Evolutionary conservation across 2,888 invertebrate species (phyloP).

Genomic region (Xanthostigma xanthostigma): DNA sequence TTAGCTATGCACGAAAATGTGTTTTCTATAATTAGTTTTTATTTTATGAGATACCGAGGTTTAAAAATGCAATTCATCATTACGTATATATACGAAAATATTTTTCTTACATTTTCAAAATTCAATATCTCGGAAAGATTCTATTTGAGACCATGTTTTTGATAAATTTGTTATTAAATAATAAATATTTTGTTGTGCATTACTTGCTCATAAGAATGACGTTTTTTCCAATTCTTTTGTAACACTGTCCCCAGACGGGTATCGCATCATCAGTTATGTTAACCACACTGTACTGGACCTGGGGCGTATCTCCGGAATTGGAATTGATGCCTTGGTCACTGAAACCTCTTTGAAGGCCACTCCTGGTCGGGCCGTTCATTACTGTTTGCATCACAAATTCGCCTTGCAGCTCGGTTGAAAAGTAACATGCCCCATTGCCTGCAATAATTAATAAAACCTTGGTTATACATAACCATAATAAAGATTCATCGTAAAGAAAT

Average conservation of each 20-base stretch:
- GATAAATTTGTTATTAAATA: no score
- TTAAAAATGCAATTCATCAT: no score
- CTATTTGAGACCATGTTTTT: no score
- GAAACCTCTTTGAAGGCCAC: no score
- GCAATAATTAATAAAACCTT: background rate
- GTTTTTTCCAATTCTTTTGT: slow-evolving; percentile 40
- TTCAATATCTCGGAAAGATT: no score
- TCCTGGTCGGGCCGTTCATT: background rate
- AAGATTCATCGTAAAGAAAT: no score
- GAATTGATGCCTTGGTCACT: slow-evolving; percentile 18
- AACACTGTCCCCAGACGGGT: slow-evolving; percentile 50
- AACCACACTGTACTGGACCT: slow-evolving; percentile 41
- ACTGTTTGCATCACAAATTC: slow-evolving; percentile 43
- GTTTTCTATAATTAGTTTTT: no score
- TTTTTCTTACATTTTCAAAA: no score
- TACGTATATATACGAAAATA: no score
- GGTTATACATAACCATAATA: no score
- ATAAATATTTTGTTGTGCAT: slow-evolving; percentile 5
- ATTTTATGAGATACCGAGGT: no score
- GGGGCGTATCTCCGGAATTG: slow-evolving; percentile 28
- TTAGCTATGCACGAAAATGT: no score
- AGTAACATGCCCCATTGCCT: slow-evolving; percentile 36
- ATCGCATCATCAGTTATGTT: slow-evolving; percentile 46
- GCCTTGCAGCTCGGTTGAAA: slow-evolving; percentile 48
- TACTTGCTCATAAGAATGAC: slow-evolving; percentile 44